Conservation (phyloP, 1,140 invertebrate genomes). For the Amyelois transitella region DNA sequence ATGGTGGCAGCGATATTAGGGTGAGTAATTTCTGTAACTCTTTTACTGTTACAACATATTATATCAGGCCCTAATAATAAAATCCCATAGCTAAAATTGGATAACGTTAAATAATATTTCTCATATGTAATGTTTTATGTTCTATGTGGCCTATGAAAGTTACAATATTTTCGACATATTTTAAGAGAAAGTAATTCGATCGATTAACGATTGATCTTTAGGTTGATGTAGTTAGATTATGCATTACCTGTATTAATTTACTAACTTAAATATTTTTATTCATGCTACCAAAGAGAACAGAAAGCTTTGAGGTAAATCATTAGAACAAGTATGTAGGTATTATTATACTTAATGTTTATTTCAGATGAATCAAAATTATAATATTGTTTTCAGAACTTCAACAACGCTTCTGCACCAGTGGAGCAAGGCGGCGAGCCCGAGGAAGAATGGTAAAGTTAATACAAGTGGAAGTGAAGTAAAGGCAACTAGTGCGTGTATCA, state of each 20-base stretch:
- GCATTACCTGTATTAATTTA: neutral
- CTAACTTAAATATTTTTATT: neutral
- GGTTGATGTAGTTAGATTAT: too few species aligned
- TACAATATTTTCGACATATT: too few species aligned
- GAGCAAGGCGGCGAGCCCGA: conserved; percentile 53
- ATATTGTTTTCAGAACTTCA: conserved; percentile 49
- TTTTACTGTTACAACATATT: too few species aligned
- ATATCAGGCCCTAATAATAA: too few species aligned
- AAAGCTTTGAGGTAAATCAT: neutral
- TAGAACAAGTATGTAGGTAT: neutral
- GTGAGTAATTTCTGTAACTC: too few species aligned
- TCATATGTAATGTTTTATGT: too few species aligned
- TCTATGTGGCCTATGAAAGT: too few species aligned
- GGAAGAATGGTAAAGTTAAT: conserved; percentile 57
- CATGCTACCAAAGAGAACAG: neutral
- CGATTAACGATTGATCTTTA: too few species aligned
- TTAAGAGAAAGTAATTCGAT: too few species aligned
- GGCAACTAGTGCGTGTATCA: conserved; percentile 21
- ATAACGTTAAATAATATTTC: too few species aligned
- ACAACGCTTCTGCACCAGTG: conserved; percentile 31
- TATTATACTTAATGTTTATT: neutral
- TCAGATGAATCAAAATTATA: neutral
- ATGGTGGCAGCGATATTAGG: conserved; percentile 68
- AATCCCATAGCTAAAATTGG: too few species aligned
- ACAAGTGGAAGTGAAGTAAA: conserved; percentile 31